Evolutionary conservation across 2,113 vertebrate species (phyloP), one percentile per base, ranked within the genome.

Genomic region (Petrocephalus microphthalmus): DNA sequence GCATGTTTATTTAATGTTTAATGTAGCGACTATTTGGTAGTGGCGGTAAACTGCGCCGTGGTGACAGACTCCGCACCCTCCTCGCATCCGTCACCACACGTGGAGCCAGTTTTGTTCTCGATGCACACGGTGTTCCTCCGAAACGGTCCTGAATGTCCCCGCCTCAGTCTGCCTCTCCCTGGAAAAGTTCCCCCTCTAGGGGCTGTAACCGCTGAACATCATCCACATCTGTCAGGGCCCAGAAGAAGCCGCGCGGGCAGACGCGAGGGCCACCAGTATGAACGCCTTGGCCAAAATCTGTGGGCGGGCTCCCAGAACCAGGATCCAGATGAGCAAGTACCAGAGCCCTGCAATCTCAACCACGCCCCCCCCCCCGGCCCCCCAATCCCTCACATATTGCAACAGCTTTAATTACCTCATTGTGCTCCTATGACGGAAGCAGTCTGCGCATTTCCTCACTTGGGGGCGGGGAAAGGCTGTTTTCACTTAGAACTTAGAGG

Each of bases 401-500:
- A 91, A 92, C 84, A 85, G 42, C 87, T 47, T 83, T 91, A 91
- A 91, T 90, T 85, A 88, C 74, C 90, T 67, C 87, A 90, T 88
- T 74, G 86, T 90, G 89, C 85, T 81, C 60, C 60, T 67, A 74
- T 89, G 90, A 91, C 85, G 88, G 89, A 89, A 87, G 87, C 88
- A 56, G 64, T 13, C 2, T 20, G 33, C 45, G n/a, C 54, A 54
- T 64, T 88, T 56, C n/a, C 86, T 51, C 84, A 86, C 19, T 42
- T 78, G 15, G 45, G 7, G 56, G 51, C 0, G 51, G 51, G 8
- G 60, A 10, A 10, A 53, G 87, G 87, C 89, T 91, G 92, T 74
- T 90, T 90, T 91, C 87, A 91, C 64, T 92, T 88, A 90, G 33
- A 13, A 57, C 37, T 88, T 89, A 82, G 60, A 91, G 2, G n/a